Evolutionary conservation across 2,797 vertebrate genomes (phyloP), one percentile per base, ranked within the genome.

Genomic region (Onychomys leucogaster): DNA sequence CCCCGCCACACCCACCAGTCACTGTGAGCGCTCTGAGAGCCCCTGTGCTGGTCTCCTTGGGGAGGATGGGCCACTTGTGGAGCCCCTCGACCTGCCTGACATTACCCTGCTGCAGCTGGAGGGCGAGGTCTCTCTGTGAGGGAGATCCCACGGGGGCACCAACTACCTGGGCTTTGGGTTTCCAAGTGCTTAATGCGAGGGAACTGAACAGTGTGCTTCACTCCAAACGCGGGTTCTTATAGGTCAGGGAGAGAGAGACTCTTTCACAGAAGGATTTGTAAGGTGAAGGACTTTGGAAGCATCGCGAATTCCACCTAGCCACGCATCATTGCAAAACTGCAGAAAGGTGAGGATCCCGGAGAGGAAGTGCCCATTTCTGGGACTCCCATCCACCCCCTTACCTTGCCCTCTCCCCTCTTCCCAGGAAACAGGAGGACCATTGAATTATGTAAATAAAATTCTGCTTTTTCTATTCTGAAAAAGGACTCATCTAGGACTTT

Each of bases 401-500:
- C 77, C 87, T 77, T 67, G 41, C 41, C 96, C 90, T 57, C 88
- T 80, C 21, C 59, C 43, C 86, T n/a, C 71, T 34, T 63, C 88
- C 96, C 93, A 63, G 95, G 91, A 93, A 94, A 84, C 91, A 85
- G 92, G 95, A 97, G 95, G 94, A 97, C 81, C 93, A 96, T 81
- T 95, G 91, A 97, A 91, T 96, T 96, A 84, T 98, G 96, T 98
- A 98, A 97, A 98, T 98, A 98, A 97, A 97, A 95, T 88, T 94
- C 92, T 97, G 96, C 96, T 95, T 98, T 98, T 98, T 98, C 96
- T 98, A 98, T 96, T 97, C 93, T 91, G 94, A 96, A 96, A 96
- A 97, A 95, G 95, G 91, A 98, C 96, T 97, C 95, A 94, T 65
- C 92, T 97, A 96, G 96, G 97, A 97, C 97, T 71, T 78, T 93